Percentiles rank a stretch among this genome's conserved stretches.
These are phyloP conservation scores for Sebastes aleutianus DNA, from an alignment of 2,797 vertebrate species.

Conservation along the genomic window DNA sequence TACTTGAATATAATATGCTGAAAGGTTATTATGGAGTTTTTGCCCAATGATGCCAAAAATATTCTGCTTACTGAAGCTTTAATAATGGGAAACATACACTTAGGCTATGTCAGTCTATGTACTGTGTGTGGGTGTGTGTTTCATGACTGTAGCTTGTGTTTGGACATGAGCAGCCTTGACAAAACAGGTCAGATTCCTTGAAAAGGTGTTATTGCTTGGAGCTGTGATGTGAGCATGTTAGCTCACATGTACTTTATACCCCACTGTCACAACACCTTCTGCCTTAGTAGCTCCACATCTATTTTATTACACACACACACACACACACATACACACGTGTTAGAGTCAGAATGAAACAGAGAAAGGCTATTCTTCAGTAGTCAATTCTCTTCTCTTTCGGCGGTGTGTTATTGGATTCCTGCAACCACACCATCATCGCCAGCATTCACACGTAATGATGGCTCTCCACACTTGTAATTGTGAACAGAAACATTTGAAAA, in stretches of 20 bases:
- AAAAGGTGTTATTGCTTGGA: slow-evolving; percentile 8
- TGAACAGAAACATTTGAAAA: not conserved
- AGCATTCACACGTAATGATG: slow-evolving; percentile 1
- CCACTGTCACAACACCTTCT: not conserved
- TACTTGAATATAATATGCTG: too few species aligned
- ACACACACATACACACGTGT: not conserved
- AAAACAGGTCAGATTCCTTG: not conserved
- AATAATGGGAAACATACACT: too few species aligned
- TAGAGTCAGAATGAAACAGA: not conserved
- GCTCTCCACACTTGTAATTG: slow-evolving; percentile 3
- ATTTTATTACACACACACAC: not conserved
- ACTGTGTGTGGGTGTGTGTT: not conserved
- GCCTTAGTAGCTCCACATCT: not conserved
- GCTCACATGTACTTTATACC: not conserved
- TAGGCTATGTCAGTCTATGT: too few species aligned
- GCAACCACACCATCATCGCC: not conserved
- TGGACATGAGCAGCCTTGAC: not conserved
- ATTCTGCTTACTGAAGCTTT: rapidly evolving
- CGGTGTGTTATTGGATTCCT: slow-evolving; percentile 33
- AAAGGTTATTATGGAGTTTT: too few species aligned
- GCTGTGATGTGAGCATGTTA: not conserved
- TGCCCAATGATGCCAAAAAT: too few species aligned
- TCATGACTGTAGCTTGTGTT: not conserved
- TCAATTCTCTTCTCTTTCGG: slow-evolving; percentile 5
- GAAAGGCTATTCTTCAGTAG: not conserved